Conservation (phyloP, 2,797 vertebrate species). For the Natrix natrix region DNA sequence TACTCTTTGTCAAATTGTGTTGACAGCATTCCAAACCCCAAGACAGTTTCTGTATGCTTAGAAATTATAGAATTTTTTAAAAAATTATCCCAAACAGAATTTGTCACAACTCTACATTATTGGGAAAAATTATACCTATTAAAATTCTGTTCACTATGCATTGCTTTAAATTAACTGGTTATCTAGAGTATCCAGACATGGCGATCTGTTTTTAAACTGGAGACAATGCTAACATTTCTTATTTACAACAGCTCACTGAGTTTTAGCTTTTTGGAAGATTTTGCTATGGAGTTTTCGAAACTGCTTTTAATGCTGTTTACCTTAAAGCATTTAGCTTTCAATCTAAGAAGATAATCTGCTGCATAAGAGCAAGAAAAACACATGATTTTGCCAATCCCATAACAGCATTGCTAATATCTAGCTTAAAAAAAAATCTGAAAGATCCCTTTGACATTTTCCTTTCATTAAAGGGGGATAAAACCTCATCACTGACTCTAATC, state of each 20-base stretch:
- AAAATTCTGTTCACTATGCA: background rate
- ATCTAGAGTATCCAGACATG: background rate
- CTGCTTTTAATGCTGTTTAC: constrained; percentile 11
- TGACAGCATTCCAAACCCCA: background rate
- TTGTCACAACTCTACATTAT: background rate
- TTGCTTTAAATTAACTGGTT: background rate
- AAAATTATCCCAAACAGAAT: background rate
- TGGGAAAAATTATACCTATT: background rate
- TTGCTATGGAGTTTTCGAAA: background rate
- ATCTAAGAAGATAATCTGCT: constrained; percentile 12
- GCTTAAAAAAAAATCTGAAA: background rate
- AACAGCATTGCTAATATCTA: background rate
- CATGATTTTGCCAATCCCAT: background rate
- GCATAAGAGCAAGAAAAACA: background rate
- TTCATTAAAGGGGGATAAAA: constrained; percentile 28
- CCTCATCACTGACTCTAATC: constrained; percentile 20
- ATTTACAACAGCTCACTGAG: background rate
- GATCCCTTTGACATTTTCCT: background rate
- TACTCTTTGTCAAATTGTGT: background rate
- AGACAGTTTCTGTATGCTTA: background rate
- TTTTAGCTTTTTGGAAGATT: background rate
- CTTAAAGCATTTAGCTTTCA: constrained; percentile 5
- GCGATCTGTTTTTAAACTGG: background rate
- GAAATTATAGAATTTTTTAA: background rate
- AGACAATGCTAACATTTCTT: background rate